Base-by-base conservation (phyloP, 1,140 invertebrate genomes). In the Drosophila tropicalis region DNA sequence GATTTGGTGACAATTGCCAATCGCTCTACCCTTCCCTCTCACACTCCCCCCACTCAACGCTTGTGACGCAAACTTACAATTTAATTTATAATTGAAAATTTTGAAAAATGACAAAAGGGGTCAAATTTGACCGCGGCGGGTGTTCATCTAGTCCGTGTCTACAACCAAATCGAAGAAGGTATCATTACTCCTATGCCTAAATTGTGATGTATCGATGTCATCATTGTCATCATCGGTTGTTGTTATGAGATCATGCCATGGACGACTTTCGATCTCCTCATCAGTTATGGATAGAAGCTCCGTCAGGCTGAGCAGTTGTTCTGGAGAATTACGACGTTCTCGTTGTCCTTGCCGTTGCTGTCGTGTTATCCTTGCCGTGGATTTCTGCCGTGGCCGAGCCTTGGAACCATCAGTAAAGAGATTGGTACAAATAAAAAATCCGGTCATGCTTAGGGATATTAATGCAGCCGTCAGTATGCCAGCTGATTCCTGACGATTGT, bases 401-500 rank as follows among this genome's bases (percentile, higher is more conserved):
- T 51, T 51, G 17, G 3, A 3, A 54, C 7, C 36, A 7, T 2
- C 44, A 22, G 34, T 66, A 10, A 54, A 32, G 19, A 67, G 13
- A 22, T 67, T 57, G 1, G 62, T 29, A 3, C 40, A 62, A 4
- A 73, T 39, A 12, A 81, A 66, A 1, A 81, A 5, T 0, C 51
- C 34, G 5, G 47, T 34, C 15, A 86, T 67, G 9, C 22, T 32
- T n/a, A 67, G 36, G 7, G 65, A 79, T 7, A 83, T 65, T 0
- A 63, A 17, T 19, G 81, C n/a, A 0, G 76, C 57, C 1, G 74
- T 84, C 4, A 40, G 10, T 1, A 81, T 19, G 36, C 82, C 81
- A 6, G 82, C 81, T 0, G 70, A 74, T 4, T 81, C 70, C 25
- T 81, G 77, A 1, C 47, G 13, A 19, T 41, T 1, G 0, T 54